Base-by-base conservation (phyloP, 2,888 invertebrate genomes). In the Crepidodera aurea region DNA sequence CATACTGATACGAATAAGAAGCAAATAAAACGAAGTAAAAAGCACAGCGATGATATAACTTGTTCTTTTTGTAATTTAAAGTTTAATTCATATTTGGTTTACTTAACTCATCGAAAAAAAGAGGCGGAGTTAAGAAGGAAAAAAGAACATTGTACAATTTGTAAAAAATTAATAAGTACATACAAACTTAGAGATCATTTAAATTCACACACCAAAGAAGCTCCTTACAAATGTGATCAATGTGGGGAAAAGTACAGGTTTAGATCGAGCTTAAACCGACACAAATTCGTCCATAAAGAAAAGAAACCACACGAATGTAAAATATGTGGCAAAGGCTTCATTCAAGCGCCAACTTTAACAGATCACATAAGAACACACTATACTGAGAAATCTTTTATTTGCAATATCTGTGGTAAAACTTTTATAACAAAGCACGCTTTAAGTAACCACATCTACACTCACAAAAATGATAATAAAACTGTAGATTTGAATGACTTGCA, bases 351-450 rank as follows among this genome's bases (percentile, higher is more conserved):
- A 13, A 61, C 65, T 7, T 39, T 68, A 48, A 58, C 65, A 7
- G 65, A 68, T 48, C 71, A 71, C 39, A 65, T 69, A 54, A 62
- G 65, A 32, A 64, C 67, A 10, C 71, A 71, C 50, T 53, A 44
- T 7, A 62, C 64, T 22, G 63, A 69, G 42, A 70, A 67, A 62
- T 62, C 66, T n/a, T 68, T 63, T 56, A 64, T 62, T 18, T 71
- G 69, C 42, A 55, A 61, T 57, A 19, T 68, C 34, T 68, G 68
- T 51, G 75, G 83, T 81, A 83, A 64, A 57, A 60, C 37, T 42
- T 71, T 71, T 48, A 79, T 82, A 15, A 66, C 65, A 7, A 66
- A 68, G 55, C 68, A 68, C 44, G 46, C 65, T 39, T 37, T 68
- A 55, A 58, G 60, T 6, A 66, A 68, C 34, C 68, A 68, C 48